Conservation (phyloP, 1,140 invertebrate genomes). For the Chionoecetes opilio region DNA sequence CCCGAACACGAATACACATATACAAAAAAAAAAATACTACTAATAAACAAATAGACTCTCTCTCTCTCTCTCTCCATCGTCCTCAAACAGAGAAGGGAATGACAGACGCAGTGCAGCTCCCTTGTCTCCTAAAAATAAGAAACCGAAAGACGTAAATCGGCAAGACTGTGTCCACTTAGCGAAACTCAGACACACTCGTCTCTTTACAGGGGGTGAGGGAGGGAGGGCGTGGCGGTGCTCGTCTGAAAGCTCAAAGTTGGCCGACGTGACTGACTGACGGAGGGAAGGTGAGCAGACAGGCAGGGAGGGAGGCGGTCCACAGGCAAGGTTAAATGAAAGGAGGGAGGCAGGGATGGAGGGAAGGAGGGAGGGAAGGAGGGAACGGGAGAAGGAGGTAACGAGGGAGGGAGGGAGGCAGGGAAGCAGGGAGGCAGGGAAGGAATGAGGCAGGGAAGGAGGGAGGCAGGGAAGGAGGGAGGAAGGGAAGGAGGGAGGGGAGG, state of each 20-base stretch:
- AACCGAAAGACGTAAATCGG: background rate
- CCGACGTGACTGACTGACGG: background rate
- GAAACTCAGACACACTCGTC: background rate
- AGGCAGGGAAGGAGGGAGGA: background rate
- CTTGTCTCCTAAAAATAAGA: background rate
- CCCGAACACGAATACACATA: no score
- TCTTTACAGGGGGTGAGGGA: background rate
- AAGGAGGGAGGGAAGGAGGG: background rate
- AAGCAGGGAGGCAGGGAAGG: no score
- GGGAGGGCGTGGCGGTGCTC: background rate
- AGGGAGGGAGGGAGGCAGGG: no score
- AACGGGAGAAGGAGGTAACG: no score
- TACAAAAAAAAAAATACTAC: no score
- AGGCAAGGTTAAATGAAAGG: background rate
- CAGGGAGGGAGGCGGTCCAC: background rate
- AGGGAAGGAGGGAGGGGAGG: background rate
- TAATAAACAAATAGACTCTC: no score
- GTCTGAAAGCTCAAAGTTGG: background rate
- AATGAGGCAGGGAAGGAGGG: background rate
- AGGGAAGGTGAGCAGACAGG: background rate
- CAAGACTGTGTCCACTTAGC: background rate
- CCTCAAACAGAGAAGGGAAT: no score
- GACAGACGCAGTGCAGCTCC: background rate
- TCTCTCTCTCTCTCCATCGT: no score
- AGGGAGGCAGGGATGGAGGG: background rate